A percentile compares a stretch with the other conserved stretches of the same genome.
These are phyloP conservation scores for Ctenochaetus hawaiiensis DNA, from an alignment of 2,797 vertebrate genomes.

Conservation along the genomic window DNA sequence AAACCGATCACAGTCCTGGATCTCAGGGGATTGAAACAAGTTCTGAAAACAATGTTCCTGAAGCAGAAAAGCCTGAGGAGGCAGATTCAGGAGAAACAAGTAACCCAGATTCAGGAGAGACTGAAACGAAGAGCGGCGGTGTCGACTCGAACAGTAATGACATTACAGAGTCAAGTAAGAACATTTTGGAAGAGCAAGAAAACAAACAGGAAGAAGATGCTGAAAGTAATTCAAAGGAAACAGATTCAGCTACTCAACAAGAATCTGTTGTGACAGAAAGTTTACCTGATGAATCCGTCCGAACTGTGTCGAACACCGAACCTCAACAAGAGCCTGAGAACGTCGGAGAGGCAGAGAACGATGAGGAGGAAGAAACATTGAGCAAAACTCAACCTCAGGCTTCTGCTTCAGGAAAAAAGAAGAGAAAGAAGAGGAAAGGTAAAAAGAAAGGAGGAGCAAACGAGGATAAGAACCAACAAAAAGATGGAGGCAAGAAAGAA, in stretches of 20 bases:
- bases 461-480: constrained; percentile 52
- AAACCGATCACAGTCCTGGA: constrained; percentile 12
- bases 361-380: constrained; percentile 41
- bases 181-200: constrained; percentile 9
- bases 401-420: constrained; percentile 77
- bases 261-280: neutral
- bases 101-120: constrained; percentile 22
- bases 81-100: constrained; percentile 5
- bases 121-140: constrained; percentile 23
- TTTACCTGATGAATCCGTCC: neutral
- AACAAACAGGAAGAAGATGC: constrained; percentile 15
- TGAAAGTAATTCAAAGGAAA: neutral
- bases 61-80: constrained; percentile 13
- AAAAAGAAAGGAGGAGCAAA: constrained; percentile 72
- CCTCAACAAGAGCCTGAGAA: constrained; percentile 42
- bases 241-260: constrained; percentile 31
- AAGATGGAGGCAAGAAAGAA: constrained; percentile 32
- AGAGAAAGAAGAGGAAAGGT: constrained; percentile 80
- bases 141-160: constrained; percentile 12
- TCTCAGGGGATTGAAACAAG: constrained; percentile 17
- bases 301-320: constrained; percentile 8
- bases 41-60: constrained; percentile 46
- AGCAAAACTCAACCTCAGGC: constrained; percentile 53
- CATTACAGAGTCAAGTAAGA: constrained; percentile 15
- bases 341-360: constrained; percentile 18